A percentile compares a stretch with the other conserved stretches of the same genome.
These are phyloP conservation scores for Chrosomus eos DNA, from an alignment of 2,797 vertebrate species.

Conservation along the genomic window DNA sequence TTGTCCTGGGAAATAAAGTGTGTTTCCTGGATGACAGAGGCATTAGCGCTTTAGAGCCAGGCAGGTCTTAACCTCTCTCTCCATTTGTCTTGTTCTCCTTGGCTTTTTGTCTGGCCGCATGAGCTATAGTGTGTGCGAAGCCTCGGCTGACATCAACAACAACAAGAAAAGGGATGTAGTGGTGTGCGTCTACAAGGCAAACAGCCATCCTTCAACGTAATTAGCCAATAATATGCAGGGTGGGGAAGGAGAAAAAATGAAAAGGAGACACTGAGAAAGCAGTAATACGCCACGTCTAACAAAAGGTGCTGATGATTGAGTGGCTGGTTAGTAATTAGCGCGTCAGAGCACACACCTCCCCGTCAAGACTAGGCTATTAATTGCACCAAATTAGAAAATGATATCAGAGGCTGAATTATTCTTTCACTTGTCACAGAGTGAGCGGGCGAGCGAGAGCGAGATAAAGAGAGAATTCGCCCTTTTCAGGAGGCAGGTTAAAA, in stretches of 20 bases:
- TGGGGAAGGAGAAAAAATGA: slow-evolving; percentile 80
- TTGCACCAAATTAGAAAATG: slow-evolving; percentile 99
- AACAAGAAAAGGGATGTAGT: slow-evolving; percentile 73
- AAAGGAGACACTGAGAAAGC: slow-evolving; percentile 75
- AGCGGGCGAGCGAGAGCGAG: slow-evolving; percentile 30
- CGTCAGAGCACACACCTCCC: slow-evolving; percentile 92
- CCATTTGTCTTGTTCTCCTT: slow-evolving; percentile 41
- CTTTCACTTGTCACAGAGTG: slow-evolving; percentile 91
- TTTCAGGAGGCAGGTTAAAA: slow-evolving; percentile 88
- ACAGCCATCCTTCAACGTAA: slow-evolving; percentile 98
- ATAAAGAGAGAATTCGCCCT: slow-evolving; percentile 78
- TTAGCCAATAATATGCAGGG: slow-evolving; percentile 98
- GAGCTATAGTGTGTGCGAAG: slow-evolving; percentile 88
- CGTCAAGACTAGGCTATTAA: slow-evolving; percentile 95
- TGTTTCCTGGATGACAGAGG: slow-evolving; percentile 89
- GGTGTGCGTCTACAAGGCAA: slow-evolving; percentile 90
- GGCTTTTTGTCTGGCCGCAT: slow-evolving; percentile 64
- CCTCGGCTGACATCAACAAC: slow-evolving; percentile 80
- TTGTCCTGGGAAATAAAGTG: slow-evolving; percentile 98
- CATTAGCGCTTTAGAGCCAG: slow-evolving; percentile 73
- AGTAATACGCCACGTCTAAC: slow-evolving; percentile 94
- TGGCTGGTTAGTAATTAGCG: slow-evolving; percentile 99
- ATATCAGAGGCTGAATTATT: slow-evolving; percentile 97
- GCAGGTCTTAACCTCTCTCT: slow-evolving; percentile 79
- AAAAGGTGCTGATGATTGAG: slow-evolving; percentile 99